Base-by-base conservation (phyloP, 2,113 vertebrate species). In the Dolichallabes microphthalmus region DNA sequence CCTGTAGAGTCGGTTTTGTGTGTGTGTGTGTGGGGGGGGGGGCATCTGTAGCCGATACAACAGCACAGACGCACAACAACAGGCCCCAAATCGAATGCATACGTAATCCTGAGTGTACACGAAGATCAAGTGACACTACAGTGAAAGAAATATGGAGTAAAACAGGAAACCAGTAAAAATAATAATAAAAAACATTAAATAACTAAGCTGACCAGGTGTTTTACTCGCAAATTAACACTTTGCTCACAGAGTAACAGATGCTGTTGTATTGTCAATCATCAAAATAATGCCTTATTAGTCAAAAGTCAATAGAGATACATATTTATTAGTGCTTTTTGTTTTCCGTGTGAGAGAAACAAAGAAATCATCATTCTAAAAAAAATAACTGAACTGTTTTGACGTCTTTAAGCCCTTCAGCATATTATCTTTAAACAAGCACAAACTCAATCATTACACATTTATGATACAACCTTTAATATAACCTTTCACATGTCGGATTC, bases 21-120 rank as follows among this genome's bases (percentile, higher is more conserved):
- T 35, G 55, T 20, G n/a, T 50, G 5, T 22, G 13, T 76, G 83
- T 75, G 58, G 69, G 58, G 69, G 71, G 60, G 76, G 55, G 82
- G n/a, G 17, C 32, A 66, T 15, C 39, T 74, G 4, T 22, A 22
- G n/a, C 32, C 57, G 27, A 57, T 52, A 15, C 69, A 83, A 60
- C 82, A 82, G 27, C 35, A 73, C 32, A 71, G 30, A 20, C 17
- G 20, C 32, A 71, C 60, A 57, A 15, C 2, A 30, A 15, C 66
- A 8, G 8, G 45, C 45, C 45, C 45, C 64, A 66, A 68, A 45
- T 25, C 75, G 79, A 78, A 22, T 60, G 14, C 64, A 73, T 58
- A 13, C 2, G 22, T 11, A 35, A 30, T 58, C 25, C 22, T 83
- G 66, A 73, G 30, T 14, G 50, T 15, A 71, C 9, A 2, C 52